phyloP scores from a whole-genome alignment of 1,140 invertebrate genomes.

The Polypedilum pembai region DNA sequence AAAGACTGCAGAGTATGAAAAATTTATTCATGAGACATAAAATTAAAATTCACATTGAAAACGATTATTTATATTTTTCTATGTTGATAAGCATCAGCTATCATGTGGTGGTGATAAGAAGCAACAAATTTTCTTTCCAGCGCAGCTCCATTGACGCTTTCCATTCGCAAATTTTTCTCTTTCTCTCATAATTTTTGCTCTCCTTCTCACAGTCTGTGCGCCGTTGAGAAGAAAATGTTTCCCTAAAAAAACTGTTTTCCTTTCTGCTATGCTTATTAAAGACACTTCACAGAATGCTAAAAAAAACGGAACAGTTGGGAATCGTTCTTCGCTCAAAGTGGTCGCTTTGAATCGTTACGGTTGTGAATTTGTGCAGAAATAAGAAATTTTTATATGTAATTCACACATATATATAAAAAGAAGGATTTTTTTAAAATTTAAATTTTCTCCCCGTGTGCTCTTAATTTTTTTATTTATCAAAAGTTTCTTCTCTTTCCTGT shows the following conservation, averaged over 20 bases:
- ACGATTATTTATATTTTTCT: neutral
- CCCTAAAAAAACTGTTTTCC: neutral
- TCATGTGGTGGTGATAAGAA: conserved; percentile 16
- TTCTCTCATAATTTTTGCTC: neutral
- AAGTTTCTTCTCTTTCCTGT: neutral
- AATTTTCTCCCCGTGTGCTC: neutral
- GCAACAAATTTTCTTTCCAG: conserved; percentile 7
- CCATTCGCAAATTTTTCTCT: neutral
- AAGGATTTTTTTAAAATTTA: neutral
- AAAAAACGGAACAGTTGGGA: conserved; percentile 26
- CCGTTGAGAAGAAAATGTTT: neutral
- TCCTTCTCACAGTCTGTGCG: neutral
- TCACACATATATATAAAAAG: neutral
- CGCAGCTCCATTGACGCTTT: neutral
- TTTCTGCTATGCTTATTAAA: neutral
- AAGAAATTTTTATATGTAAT: neutral
- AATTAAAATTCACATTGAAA: too few relatives aligned
- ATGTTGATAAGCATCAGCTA: conserved; percentile 17
- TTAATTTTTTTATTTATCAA: neutral
- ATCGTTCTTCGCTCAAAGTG: conserved; percentile 8
- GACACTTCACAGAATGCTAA: neutral
- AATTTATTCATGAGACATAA: too few relatives aligned
- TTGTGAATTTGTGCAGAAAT: conserved; percentile 11
- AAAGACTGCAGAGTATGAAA: too few relatives aligned
- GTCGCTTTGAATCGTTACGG: neutral